These are phyloP conservation scores for Meiosimyza decipiens DNA, from an alignment of 2,888 invertebrate species.

Conservation along the genomic window DNA sequence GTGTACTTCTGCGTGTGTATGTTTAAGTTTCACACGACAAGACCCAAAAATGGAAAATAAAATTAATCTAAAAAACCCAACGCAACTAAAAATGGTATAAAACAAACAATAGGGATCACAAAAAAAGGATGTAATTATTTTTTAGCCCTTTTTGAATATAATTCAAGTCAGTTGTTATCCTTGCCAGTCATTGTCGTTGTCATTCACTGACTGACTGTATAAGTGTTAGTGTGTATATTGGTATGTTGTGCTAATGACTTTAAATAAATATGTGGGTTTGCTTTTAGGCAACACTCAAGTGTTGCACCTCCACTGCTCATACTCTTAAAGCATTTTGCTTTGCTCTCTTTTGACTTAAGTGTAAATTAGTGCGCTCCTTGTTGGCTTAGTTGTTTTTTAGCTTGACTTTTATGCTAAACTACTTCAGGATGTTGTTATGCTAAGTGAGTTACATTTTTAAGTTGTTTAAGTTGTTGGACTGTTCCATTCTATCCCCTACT, in stretches of 20 bases:
- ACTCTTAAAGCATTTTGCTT: background rate
- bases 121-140: conserved; percentile 27
- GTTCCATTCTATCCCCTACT: background rate
- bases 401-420: background rate
- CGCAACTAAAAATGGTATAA: background rate
- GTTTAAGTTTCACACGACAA: no score
- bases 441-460: conserved; percentile 12
- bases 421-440: conserved; percentile 28
- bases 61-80: background rate
- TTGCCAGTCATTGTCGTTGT: background rate
- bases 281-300: conserved; percentile 16
- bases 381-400: background rate
- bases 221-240: background rate
- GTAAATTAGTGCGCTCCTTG: conserved; percentile 23
- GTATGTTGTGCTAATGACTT: conserved; percentile 18
- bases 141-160: background rate
- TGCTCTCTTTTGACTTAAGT: conserved; percentile 16
- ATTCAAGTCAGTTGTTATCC: background rate
- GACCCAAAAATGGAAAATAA: background rate
- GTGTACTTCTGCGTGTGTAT: background rate
- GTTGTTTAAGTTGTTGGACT: conserved; percentile 3
- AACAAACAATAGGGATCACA: background rate
- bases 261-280: conserved; percentile 12
- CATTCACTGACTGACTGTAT: no score
- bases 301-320: background rate